phyloP scores from a whole-genome alignment of 2,113 vertebrate species.

The Lycaon pictus region DNA sequence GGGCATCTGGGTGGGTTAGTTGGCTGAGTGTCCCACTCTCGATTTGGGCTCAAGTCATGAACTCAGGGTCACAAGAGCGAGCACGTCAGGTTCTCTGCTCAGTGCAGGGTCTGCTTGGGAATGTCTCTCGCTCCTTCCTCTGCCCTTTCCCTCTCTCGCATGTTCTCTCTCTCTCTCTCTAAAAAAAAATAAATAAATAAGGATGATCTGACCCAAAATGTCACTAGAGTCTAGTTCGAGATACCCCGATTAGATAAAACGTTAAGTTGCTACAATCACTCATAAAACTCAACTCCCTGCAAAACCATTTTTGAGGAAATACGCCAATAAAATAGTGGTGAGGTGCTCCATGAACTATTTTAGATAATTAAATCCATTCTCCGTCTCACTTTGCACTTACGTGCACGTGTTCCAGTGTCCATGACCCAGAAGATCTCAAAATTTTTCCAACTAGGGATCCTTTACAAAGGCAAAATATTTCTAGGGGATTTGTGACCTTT shows the following conservation, averaged over 20 bases:
- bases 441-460: background rate
- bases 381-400: background rate
- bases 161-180: background rate
- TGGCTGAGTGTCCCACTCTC: background rate
- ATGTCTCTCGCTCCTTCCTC: background rate
- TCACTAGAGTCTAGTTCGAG: background rate
- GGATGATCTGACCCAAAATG: background rate
- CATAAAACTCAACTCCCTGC: background rate
- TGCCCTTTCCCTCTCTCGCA: background rate
- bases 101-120: background rate
- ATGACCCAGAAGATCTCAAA: background rate
- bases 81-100: fast-evolving
- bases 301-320: background rate
- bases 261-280: background rate
- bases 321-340: background rate
- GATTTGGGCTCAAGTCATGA: background rate
- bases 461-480: background rate
- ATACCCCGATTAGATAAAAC: background rate
- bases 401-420: background rate
- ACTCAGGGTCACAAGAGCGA: background rate
- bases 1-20: background rate
- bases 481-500: background rate
- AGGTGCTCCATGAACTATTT: background rate
- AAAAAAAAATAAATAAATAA: background rate
- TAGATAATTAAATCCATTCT: background rate